These are phyloP conservation scores for Theretra japonica DNA, from an alignment of 2,888 invertebrate species.

Conservation along the genomic window DNA sequence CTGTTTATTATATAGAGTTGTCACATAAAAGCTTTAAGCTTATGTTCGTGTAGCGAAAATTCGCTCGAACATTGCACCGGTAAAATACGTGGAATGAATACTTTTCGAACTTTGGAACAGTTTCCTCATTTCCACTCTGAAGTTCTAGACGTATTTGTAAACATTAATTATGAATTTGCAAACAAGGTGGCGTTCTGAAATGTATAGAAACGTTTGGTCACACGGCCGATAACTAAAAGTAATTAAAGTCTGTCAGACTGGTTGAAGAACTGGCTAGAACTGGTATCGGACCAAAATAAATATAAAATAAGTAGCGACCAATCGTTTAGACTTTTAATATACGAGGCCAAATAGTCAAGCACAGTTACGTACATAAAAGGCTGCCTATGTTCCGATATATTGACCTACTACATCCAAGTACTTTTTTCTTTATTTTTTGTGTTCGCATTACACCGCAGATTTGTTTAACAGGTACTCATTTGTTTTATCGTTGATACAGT, in stretches of 20 bases:
- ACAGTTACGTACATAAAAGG: slow-evolving; percentile 18
- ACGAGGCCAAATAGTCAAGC: slow-evolving; percentile 26
- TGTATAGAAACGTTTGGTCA: neutral
- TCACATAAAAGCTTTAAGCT: neutral
- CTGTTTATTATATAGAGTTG: neutral
- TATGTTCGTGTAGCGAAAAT: neutral
- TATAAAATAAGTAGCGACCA: slow-evolving; percentile 13
- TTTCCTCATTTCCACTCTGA: neutral
- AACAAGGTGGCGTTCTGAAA: neutral
- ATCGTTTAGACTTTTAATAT: slow-evolving; percentile 23
- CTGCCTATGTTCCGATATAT: slow-evolving; percentile 4
- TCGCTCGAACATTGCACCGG: neutral
- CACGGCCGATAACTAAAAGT: neutral
- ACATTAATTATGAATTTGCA: slow-evolving; percentile 4
- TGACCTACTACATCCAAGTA: neutral
- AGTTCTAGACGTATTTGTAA: neutral
- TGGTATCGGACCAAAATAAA: slow-evolving; percentile 14
- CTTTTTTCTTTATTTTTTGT: neutral
- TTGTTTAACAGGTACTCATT: neutral
- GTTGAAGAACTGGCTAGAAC: slow-evolving; percentile 24
- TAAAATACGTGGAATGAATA: neutral
- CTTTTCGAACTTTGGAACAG: neutral
- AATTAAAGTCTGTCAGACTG: slow-evolving; percentile 18
- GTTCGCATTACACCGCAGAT: neutral
- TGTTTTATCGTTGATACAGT: neutral